Conservation (phyloP, 2,888 invertebrate genomes). For the Drosophila demipolita region DNA sequence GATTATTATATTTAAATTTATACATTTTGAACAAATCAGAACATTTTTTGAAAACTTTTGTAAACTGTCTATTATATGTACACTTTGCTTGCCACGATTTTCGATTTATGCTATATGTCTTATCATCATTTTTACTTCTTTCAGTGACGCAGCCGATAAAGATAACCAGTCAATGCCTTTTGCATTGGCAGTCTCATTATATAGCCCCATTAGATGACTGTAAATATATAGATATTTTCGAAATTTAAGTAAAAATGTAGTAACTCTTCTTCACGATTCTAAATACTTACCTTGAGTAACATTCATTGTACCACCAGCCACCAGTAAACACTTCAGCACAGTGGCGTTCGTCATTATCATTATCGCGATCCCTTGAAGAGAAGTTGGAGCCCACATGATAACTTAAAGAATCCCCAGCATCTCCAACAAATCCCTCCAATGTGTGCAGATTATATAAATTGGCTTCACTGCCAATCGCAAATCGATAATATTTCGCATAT, state of each 20-base stretch:
- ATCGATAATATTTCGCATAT: constrained; percentile 87
- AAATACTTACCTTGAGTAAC: constrained; percentile 87
- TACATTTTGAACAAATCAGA: not conserved
- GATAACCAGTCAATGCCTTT: constrained; percentile 90
- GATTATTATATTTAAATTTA: too few species aligned
- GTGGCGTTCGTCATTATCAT: constrained; percentile 88
- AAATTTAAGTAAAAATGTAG: not conserved
- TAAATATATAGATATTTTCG: not conserved
- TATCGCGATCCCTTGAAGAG: constrained; percentile 88
- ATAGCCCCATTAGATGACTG: constrained; percentile 89
- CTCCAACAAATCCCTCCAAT: constrained; percentile 88
- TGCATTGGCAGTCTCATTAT: constrained; percentile 86
- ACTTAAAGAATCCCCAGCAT: constrained; percentile 88
- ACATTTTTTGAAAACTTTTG: not conserved
- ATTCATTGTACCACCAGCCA: constrained; percentile 91
- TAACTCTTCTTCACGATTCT: not conserved
- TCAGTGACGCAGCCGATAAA: constrained; percentile 88
- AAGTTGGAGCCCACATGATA: constrained; percentile 89
- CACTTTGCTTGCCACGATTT: not conserved
- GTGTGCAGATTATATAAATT: constrained; percentile 88
- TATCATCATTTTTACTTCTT: constrained; percentile 88
- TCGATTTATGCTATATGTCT: constrained; percentile 80
- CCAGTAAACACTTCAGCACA: constrained; percentile 89
- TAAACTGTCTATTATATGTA: not conserved
- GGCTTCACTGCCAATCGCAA: constrained; percentile 88